Evolutionary conservation across 1,140 invertebrate species (phyloP), one percentile per base, ranked within the genome.

Genomic region (Drosophila aff.): DNA sequence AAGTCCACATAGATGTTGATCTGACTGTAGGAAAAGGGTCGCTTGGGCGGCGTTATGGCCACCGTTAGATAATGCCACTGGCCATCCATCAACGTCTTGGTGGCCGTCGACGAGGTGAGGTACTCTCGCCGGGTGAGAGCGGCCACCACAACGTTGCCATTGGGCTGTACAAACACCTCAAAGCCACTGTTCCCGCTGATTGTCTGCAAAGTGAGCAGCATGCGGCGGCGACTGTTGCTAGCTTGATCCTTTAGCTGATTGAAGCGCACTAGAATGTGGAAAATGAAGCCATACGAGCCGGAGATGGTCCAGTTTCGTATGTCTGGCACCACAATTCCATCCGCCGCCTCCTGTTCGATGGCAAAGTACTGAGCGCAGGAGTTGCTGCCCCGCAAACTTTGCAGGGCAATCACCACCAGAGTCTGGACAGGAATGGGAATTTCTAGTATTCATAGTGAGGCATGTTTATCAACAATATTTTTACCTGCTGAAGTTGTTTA

Each of bases 1-100:
- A 95, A 95, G 92, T 96, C 95, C 62, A 96, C 94, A 77, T 94
- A 96, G 26, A 96, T 93, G 64, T 93, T 93, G 8, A 96, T 87
- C 74, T 95, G 94, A 78, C 95, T 95, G 72, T 95, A 94, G 16
- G 94, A 94, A 89, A 96, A 95, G n/a, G 95, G 95, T 47, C 95
- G 81, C 61, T 94, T 94, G 2, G 95, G 94, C 40, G 94, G 94
- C 6, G 93, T 93, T 72, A 95, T 94, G 46, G 94, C 94, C 49
- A 96, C 93, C 15, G 94, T 94, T 16, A 96, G 74, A 63, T 94
- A 95, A 81, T 96, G 95, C 95, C 95, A 96, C 55, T 92, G 92
- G 23, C 93, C 93, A 93, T 95, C 95, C 68, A 93, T 82, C 16
- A 96, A 83, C 13, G 93, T 92, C 38, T 92, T 92, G 10, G 95